Evolutionary conservation across 2,888 invertebrate species (phyloP), one percentile per base, ranked within the genome.

Genomic region (Dasysyrphus tricinctus): DNA sequence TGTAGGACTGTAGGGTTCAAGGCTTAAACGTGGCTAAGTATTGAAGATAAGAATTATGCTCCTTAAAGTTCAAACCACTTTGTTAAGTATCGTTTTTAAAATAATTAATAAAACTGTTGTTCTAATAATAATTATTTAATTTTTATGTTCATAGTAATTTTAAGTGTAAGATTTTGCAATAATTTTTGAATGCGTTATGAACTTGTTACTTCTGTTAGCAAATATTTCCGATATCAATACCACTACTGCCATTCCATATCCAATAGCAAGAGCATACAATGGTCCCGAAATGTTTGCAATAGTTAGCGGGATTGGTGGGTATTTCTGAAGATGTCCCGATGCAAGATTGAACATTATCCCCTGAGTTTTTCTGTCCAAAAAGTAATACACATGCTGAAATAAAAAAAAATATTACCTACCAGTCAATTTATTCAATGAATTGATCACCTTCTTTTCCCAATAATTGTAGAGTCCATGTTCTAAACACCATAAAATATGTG

Each of bases 261-360:
- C 92, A 84, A 91, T 90, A 12, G 89, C 82, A 42, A 92, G 88
- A 3, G 90, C 89, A 72, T 90, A 91, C 34, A 91, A 76, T 0
- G 91, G 89, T 19, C 91, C 92, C 14, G 92, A 91, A 29, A 92
- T 90, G 82, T 91, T 90, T 32, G 89, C 88, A 5, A 91, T 86
- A 8, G 90, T 89, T 2, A 92, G 87, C 9, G 89, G 88, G 74
- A 90, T 89, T 9, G 91, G 91, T 24, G 89, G 89, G 32, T 88
- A 83, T 65, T 91, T 91, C 0, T 88, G 77, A 34, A 77, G 88
- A 70, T 88, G 88, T 4, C 91, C 90, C 12, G 85, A 89, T 3
- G 90, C 89, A 56, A 90, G 74, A 37, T 89, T 89, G 12, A 89
- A 56, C 6, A 92, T 80, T 4, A 90, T 89, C 47, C 90, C 89